Percentiles rank a stretch among this genome's conserved stretches.
Conservation (phyloP, 2,888 invertebrate genomes). For the Podotricha telesiphe region DNA sequence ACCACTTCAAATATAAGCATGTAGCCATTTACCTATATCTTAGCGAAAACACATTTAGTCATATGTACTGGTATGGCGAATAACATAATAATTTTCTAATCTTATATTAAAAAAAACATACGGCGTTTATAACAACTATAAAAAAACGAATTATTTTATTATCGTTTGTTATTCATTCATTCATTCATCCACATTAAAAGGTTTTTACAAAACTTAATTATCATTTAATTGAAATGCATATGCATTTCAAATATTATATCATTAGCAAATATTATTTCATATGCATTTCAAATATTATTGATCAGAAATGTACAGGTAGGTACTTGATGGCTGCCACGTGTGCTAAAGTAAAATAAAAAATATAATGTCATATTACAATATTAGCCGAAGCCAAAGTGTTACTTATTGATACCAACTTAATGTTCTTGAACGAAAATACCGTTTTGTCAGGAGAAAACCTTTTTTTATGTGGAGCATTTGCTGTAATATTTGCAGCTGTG, state of each 20-base stretch:
- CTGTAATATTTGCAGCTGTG: too few relatives aligned
- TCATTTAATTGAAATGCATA: slow-evolving; percentile 23
- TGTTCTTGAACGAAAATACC: too few relatives aligned
- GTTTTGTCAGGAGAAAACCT: too few relatives aligned
- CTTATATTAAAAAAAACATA: too few relatives aligned
- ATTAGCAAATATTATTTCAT: too few relatives aligned
- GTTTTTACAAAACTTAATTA: slow-evolving; percentile 22
- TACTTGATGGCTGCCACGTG: background rate
- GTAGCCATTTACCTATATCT: background rate
- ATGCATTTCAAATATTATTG: too few relatives aligned
- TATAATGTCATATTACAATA: background rate
- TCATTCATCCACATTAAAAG: slow-evolving; percentile 20
- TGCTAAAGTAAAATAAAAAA: background rate
- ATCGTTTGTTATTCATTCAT: slow-evolving; percentile 17
- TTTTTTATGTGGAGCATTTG: too few relatives aligned
- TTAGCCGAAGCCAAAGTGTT: too few relatives aligned
- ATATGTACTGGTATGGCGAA: background rate
- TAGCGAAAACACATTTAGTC: background rate
- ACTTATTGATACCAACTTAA: too few relatives aligned
- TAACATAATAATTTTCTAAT: background rate
- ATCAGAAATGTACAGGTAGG: background rate
- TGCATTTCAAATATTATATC: background rate
- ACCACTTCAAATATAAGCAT: slow-evolving; percentile 46
- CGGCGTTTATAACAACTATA: background rate
- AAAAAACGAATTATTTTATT: background rate